These are phyloP conservation scores for Spisula subtruncata DNA, from an alignment of 2,888 invertebrate species.

Conservation along the genomic window DNA sequence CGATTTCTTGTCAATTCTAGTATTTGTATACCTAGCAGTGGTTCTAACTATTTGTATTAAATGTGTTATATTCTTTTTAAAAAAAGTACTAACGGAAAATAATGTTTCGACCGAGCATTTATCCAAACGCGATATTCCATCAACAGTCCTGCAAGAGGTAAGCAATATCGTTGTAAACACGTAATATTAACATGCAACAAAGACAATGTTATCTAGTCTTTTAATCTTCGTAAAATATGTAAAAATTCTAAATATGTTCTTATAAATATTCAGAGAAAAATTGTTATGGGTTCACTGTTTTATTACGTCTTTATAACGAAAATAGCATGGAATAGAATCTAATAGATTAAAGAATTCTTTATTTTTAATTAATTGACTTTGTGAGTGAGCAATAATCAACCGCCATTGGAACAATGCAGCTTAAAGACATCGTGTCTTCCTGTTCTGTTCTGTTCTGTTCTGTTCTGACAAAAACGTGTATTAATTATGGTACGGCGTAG, in stretches of 20 bases:
- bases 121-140: slow-evolving; percentile 24
- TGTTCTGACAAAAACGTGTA: too few relatives aligned
- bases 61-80: background rate
- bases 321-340: too few relatives aligned
- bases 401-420: background rate
- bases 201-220: background rate
- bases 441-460: too few relatives aligned
- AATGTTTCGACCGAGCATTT: slow-evolving; percentile 38
- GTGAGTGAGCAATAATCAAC: background rate
- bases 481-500: too few relatives aligned
- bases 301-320: too few relatives aligned
- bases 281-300: too few relatives aligned
- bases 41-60: background rate
- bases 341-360: too few relatives aligned
- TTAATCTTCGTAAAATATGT: background rate
- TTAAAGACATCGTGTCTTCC: too few relatives aligned
- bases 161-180: background rate
- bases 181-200: background rate
- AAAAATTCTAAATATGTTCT: too few relatives aligned
- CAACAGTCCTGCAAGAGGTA: slow-evolving; percentile 45
- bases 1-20: background rate
- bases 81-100: background rate
- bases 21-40: background rate
- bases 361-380: background rate
- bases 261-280: too few relatives aligned